Base-by-base conservation (phyloP, 2,113 vertebrate genomes). In the Oreamnos americanus region DNA sequence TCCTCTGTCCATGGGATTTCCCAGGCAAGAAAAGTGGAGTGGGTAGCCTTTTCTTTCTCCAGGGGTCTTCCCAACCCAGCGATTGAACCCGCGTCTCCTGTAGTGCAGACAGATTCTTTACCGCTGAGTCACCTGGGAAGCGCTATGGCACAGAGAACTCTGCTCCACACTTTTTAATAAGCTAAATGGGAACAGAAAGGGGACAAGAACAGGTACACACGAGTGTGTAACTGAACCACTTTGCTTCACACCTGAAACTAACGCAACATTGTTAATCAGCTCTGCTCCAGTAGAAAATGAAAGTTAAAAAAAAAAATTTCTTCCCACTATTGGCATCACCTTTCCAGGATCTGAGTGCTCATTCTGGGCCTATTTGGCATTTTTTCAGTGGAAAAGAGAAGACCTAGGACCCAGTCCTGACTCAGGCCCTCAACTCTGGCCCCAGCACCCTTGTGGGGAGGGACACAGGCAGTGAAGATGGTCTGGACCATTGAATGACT, bases 161-260 rank as follows among this genome's bases (percentile, higher is more conserved):
- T 76, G 67, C 71, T 43, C 36, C 39, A 43, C 36, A 39, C 36
- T 76, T 43, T 74, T 2, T 14, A 26, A 76, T 76, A 1, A 43
- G 21, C 71, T 26, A 26, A 76, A 76, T 2, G 36, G 71, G 23
- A 43, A 26, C 5, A 39, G 21, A 74, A 23, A 3, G n/a, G 25
- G 67, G 36, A 1, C 3, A 26, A 76, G 36, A 43, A 2, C 36
- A 43, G 71, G 25, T 0, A 43, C 71, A 13, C 19, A 12, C 1
- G 10, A 9, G 0, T 7, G 71, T 26, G 0, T 26, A 7, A 43
- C 36, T 7, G 36, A 7, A 13, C 3, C 23, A 7, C 36, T 39
- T 14, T 14, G 21, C 71, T 25, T 4, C 2, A 76, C 21, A 26
- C 12, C 36, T 43, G 36, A 14, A 7, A 43, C 71, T 26, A 7